Evolutionary conservation across 1,140 invertebrate genomes (phyloP), one percentile per base, ranked within the genome.

Genomic region (Epicauta chinensis): DNA sequence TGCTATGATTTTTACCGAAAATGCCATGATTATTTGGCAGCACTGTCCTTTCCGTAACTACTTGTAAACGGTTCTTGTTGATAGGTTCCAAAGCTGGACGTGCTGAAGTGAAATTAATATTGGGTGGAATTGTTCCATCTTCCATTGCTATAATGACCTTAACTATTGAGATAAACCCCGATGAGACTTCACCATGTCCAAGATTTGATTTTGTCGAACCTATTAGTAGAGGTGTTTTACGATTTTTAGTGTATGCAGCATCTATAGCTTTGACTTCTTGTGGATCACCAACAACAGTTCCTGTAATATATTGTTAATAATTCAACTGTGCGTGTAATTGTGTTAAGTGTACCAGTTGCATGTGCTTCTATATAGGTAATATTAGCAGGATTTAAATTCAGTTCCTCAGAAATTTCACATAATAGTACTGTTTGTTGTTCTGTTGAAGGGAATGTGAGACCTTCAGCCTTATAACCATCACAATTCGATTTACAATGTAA

Each of bases 121-220:
- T 94, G 3, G 87, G 84, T 7, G 89, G 82, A 58, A 94, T 81
- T 2, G 76, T 71, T 13, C 81, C 80, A 3, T 79, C 80, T 66
- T 87, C 81, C 72, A 91, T 87, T 0, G 85, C 81, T 35, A 93
- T 73, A 31, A 74, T 70, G 59, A 91, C 84, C 75, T 96, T 96
- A 2, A 85, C 80, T 32, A 96, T 61, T 1, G 89, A 87, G 67
- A 87, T 90, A 0, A 91, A 70, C 51, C 93, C 93, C 30, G 91
- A 93, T 2, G 87, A 86, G 4, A 91, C 85, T 71, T 98, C 95
- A 0, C 88, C 80, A 69, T 98, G 95, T 0, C 95, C 95, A 64
- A 96, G 77, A 70, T 96, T 97, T 0, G 92, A 93, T 67, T 98
- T 98, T 1, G 94, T 78, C 0, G 93, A 91, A 3, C 94, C 94